Conservation (phyloP, 64 coral and sea anemone species). For the Montipora foliosa region DNA sequence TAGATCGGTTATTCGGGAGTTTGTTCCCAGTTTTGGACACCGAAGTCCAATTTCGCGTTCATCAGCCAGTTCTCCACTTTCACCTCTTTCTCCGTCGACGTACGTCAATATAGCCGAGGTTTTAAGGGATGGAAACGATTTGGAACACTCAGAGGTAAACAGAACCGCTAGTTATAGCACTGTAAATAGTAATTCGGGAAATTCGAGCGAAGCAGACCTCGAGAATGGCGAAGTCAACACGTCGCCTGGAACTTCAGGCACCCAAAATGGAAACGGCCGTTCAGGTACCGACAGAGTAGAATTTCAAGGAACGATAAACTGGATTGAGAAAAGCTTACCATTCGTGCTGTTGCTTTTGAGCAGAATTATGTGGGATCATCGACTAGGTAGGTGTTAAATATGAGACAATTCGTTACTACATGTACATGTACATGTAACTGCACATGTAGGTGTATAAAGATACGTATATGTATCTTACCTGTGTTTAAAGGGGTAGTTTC, state of each 20-base stretch:
- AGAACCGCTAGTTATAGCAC: constrained; percentile 38
- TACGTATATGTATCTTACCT: too few relatives aligned
- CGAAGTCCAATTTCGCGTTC: constrained; percentile 66
- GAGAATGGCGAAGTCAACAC: constrained; percentile 42
- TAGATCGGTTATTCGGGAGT: constrained; percentile 95
- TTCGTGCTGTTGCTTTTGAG: constrained; percentile 94
- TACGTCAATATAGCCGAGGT: constrained; percentile 91
- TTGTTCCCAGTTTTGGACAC: constrained; percentile 92
- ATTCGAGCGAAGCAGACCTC: constrained; percentile 73
- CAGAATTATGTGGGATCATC: constrained; percentile 99
- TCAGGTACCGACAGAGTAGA: constrained; percentile 88
- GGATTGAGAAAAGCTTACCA: constrained; percentile 94
- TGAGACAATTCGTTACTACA: neutral
- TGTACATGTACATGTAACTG: too few relatives aligned
- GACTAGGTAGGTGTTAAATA: constrained; percentile 75
- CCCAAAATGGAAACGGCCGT: constrained; percentile 54
- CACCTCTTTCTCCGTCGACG: constrained; percentile 88
- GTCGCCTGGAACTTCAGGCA: constrained; percentile 41
- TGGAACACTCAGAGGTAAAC: constrained; percentile 64
- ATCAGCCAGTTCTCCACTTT: constrained; percentile 76
- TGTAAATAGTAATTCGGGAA: constrained; percentile 79
- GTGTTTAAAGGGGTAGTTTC: too few relatives aligned
- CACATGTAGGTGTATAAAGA: too few relatives aligned
- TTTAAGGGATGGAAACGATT: constrained; percentile 68
- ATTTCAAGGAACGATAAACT: constrained; percentile 95